Evolutionary conservation across 2,113 vertebrate species (phyloP).

Genomic region (Aythya baeri): DNA sequence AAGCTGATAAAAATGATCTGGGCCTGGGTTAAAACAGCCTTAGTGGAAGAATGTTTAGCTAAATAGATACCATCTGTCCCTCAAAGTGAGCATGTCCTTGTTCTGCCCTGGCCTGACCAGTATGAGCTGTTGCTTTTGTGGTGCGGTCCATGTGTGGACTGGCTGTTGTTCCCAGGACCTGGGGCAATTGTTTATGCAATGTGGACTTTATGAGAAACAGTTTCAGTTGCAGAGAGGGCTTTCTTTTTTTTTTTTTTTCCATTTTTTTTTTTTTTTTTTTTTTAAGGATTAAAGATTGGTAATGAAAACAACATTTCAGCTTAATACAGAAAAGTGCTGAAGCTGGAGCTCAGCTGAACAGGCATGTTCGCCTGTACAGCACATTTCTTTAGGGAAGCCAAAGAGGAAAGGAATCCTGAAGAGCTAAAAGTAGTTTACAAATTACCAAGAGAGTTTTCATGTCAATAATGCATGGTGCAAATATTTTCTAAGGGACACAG

Average conservation of each 20-base stretch:
- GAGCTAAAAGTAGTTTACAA: not conserved
- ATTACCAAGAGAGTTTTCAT: slow-evolving; percentile 22
- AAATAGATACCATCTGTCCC: slow-evolving; percentile 73
- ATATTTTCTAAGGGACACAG: slow-evolving; percentile 51
- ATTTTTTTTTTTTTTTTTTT: slow-evolving; percentile 5
- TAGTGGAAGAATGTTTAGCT: slow-evolving; percentile 61
- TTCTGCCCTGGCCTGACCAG: slow-evolving; percentile 35
- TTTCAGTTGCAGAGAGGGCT: not conserved
- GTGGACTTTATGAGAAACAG: slow-evolving; percentile 73
- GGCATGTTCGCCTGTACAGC: slow-evolving; percentile 1
- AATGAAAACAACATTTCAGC: slow-evolving; percentile 73
- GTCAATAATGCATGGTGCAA: slow-evolving; percentile 46
- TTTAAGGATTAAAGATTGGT: slow-evolving; percentile 54
- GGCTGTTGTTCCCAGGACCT: slow-evolving; percentile 71
- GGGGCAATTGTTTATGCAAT: slow-evolving; percentile 67
- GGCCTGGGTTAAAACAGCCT: slow-evolving; percentile 39
- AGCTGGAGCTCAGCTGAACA: slow-evolving; percentile 42
- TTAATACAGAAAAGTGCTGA: slow-evolving; percentile 75
- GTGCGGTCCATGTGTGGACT: not conserved
- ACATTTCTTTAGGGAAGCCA: slow-evolving; percentile 18
- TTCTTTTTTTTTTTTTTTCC: slow-evolving; percentile 3
- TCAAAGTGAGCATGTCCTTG: slow-evolving; percentile 16
- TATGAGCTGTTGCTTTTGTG: slow-evolving; percentile 36
- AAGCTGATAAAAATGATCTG: slow-evolving; percentile 66
- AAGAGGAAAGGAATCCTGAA: slow-evolving; percentile 31